Evolutionary conservation across 2,797 vertebrate genomes (phyloP), one percentile per base, ranked within the genome.

Genomic region (Xenops minutus): DNA sequence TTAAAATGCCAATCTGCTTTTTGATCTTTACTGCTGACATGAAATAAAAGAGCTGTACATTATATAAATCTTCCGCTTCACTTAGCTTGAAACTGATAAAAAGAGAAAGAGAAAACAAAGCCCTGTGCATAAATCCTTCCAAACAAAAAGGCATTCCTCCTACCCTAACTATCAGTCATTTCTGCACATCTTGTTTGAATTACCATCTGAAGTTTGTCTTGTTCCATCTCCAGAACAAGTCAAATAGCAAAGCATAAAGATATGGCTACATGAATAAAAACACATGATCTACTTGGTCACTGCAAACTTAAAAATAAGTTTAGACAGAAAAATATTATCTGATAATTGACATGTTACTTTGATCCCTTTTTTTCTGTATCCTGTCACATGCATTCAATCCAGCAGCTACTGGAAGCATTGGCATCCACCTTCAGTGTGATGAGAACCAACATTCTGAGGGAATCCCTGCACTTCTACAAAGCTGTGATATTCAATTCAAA

Each of bases 131-230:
- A 98, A 98, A 98, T 98, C 95, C 88, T 97, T 96, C 94, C 63
- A 89, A 96, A 97, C 78, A 44, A 88, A 93, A 96, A 97, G 92
- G 88, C 96, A 97, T 98, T 97, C 97, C 95, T 95, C 77, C 86
- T 90, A 93, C 85, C 89, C 92, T 92, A 88, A 97, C 92, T 92
- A 95, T 96, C 95, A 97, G 90, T 91, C 78, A 95, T 97, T 97
- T 95, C 92, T 76, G 67, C 94, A 97, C 98, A 98, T 97, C 97
- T 98, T 98, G 98, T 97, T 98, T 97, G 88, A 96, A 97, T 98
- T 98, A 97, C 52, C 95, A 90, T 97, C 92, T 97, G 86, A 98
- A 89, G 95, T 96, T 95, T 88, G 88, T 97, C 97, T 98, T 97
- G 97, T 97, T 96, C 97, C 93, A 87, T 97, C 95, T 96, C 96